Conservation (phyloP, 2,113 vertebrate genomes). For the Trochalopteron elliotii region DNA sequence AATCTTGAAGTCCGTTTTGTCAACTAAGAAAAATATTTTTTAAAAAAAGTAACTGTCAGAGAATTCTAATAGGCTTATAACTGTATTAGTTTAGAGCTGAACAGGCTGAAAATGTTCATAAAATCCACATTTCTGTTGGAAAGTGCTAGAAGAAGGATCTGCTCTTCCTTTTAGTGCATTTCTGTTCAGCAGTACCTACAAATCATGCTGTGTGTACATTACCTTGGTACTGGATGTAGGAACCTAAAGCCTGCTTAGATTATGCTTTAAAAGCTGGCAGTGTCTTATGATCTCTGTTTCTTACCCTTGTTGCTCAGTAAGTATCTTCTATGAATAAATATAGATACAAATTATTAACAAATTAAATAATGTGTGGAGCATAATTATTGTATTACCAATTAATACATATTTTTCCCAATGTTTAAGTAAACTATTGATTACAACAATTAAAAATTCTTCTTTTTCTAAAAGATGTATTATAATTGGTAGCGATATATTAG, state of each 20-base stretch:
- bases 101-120: neutral
- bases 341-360: neutral
- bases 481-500: neutral
- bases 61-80: neutral
- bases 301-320: neutral
- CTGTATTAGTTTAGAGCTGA: neutral
- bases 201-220: neutral
- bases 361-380: neutral
- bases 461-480: neutral
- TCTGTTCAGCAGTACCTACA: neutral
- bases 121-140: neutral
- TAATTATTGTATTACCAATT: neutral
- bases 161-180: neutral
- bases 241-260: neutral
- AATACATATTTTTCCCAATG: neutral
- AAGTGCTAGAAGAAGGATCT: neutral
- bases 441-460: neutral
- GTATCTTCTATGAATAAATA: neutral
- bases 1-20: neutral
- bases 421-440: neutral
- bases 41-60: neutral
- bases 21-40: neutral
- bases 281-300: neutral
- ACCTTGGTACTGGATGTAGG: neutral
- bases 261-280: neutral